Percentiles rank a stretch among this genome's conserved stretches.
Conservation (phyloP, 1,140 invertebrate genomes). For the Subanguina moxae region DNA sequence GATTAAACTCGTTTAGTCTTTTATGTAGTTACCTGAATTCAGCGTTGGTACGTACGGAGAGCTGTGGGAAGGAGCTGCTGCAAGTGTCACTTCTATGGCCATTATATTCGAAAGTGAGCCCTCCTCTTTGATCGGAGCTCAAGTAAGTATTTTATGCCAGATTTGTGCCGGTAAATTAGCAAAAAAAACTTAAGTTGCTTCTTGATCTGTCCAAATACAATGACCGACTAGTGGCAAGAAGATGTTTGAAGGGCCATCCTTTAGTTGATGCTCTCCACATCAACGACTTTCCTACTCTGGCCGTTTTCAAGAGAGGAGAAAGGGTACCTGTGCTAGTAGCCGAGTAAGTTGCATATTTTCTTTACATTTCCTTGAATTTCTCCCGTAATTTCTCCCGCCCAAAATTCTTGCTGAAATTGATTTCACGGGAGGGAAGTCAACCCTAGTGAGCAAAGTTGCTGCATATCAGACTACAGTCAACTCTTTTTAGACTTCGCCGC, state of each 20-base stretch:
- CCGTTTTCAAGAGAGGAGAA: constrained; percentile 56
- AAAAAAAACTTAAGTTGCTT: constrained; percentile 24
- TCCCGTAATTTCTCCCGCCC: too few species aligned
- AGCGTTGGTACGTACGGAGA: constrained; percentile 48
- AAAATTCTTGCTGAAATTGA: too few species aligned
- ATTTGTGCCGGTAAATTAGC: neutral
- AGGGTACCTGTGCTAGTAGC: constrained; percentile 42
- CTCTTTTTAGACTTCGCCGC: constrained; percentile 35
- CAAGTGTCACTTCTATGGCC: constrained; percentile 34
- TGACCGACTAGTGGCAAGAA: constrained; percentile 43
- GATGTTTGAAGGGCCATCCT: constrained; percentile 45
- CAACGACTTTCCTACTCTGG: constrained; percentile 51
- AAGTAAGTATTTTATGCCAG: neutral
- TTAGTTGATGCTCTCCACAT: constrained; percentile 48
- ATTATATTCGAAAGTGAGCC: constrained; percentile 51
- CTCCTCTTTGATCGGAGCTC: constrained; percentile 32
- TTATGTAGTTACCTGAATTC: too few species aligned
- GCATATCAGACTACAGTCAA: too few species aligned
- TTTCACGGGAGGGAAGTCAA: too few species aligned
- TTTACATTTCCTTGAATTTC: too few species aligned
- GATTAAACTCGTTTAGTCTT: too few species aligned
- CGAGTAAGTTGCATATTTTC: constrained; percentile 40
- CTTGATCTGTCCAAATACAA: constrained; percentile 44
- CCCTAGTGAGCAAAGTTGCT: too few species aligned
- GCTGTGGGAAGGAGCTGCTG: constrained; percentile 47